phyloP scores from a whole-genome alignment of 2,113 vertebrate species.

The Heterochromis multidens region DNA sequence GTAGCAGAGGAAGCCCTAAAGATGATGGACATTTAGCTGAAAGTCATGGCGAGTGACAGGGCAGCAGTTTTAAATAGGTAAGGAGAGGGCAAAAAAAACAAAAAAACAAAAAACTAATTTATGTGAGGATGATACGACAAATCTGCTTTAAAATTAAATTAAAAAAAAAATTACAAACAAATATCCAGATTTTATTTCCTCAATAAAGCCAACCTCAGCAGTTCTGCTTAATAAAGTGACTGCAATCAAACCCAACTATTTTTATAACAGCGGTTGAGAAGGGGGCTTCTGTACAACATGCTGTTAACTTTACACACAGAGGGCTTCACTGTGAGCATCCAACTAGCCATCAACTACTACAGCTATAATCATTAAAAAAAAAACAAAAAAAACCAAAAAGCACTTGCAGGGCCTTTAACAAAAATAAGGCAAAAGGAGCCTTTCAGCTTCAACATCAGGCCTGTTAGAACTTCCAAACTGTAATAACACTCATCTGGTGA shows the following conservation, averaged over 20 bases:
- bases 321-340: background rate
- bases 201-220: background rate
- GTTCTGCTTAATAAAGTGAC: background rate
- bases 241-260: background rate
- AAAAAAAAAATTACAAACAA: background rate
- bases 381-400: background rate
- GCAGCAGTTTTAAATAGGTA: background rate
- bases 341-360: background rate
- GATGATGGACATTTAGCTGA: background rate
- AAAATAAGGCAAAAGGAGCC: slow-evolving; percentile 36
- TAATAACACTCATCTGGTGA: background rate
- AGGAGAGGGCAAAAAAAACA: background rate
- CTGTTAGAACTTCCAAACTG: background rate
- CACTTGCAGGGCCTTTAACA: background rate
- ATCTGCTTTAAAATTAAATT: background rate
- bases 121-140: background rate
- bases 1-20: slow-evolving; percentile 5
- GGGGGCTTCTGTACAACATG: background rate
- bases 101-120: background rate
- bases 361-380: background rate
- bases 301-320: background rate
- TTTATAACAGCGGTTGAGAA: background rate
- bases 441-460: background rate
- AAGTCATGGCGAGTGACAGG: background rate
- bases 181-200: background rate